Evolutionary conservation across 2,888 invertebrate genomes (phyloP).

Genomic region (Dexiosoma caninum): DNA sequence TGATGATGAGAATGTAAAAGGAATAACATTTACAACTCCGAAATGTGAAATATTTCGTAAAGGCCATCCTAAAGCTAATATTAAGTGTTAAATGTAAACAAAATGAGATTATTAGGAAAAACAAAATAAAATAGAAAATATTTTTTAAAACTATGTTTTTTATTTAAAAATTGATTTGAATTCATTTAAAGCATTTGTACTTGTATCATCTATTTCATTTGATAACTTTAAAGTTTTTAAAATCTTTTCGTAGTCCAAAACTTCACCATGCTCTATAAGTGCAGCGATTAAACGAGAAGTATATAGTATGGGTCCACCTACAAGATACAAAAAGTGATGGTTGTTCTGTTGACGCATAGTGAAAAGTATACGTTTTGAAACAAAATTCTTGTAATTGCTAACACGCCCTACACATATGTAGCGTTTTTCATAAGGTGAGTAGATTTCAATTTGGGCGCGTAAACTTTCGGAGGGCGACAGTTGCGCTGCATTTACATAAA

Average conservation of each 20-base stretch:
- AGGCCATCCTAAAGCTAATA: slow-evolving; percentile 74
- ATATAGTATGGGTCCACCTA: slow-evolving; percentile 86
- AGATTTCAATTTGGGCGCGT: slow-evolving; percentile 85
- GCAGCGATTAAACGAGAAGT: slow-evolving; percentile 87
- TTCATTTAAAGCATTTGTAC: slow-evolving; percentile 66
- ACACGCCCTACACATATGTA: slow-evolving; percentile 87
- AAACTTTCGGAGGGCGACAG: slow-evolving; percentile 83
- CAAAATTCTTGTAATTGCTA: slow-evolving; percentile 84
- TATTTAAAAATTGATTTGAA: slow-evolving; percentile 73
- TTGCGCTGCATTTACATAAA: slow-evolving; percentile 81
- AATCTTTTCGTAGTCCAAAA: slow-evolving; percentile 62
- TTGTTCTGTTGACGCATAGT: slow-evolving; percentile 81
- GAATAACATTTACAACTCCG: slow-evolving; percentile 74
- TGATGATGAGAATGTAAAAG: slow-evolving; percentile 64
- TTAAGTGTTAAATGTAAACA: slow-evolving; percentile 74
- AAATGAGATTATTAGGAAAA: slow-evolving; percentile 38
- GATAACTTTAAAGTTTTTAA: slow-evolving; percentile 42
- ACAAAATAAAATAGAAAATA: slow-evolving; percentile 18
- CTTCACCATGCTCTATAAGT: slow-evolving; percentile 82
- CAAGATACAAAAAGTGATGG: slow-evolving; percentile 82
- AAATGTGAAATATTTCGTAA: slow-evolving; percentile 75
- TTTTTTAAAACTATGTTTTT: slow-evolving; percentile 52
- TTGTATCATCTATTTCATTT: too few relatives aligned
- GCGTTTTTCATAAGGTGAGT: slow-evolving; percentile 81
- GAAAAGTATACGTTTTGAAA: slow-evolving; percentile 88